phyloP scores from a whole-genome alignment of 2,888 invertebrate species.

The Charanyca ferruginea region DNA sequence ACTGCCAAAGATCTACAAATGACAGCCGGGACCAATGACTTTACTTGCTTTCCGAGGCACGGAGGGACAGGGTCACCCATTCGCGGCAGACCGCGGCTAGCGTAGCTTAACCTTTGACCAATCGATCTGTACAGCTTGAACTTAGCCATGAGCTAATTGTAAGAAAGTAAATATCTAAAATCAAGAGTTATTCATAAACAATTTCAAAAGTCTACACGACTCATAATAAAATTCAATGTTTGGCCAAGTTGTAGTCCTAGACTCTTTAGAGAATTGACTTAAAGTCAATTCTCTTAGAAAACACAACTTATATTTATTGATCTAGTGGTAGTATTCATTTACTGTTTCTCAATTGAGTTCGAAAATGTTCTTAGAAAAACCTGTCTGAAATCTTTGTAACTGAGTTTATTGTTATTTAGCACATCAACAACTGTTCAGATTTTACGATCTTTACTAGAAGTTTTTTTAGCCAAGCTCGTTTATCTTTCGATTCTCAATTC shows the following conservation, averaged over 20 bases:
- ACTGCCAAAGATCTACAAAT: too few relatives aligned
- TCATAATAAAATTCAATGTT: not conserved
- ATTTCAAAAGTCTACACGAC: not conserved
- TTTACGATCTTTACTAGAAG: conserved; percentile 7
- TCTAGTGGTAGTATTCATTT: not conserved
- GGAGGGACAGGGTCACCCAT: too few relatives aligned
- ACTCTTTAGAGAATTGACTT: not conserved
- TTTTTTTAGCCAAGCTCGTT: conserved; percentile 16
- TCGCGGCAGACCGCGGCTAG: too few relatives aligned
- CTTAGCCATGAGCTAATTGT: too few relatives aligned
- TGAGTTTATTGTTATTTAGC: not conserved
- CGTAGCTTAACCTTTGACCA: too few relatives aligned
- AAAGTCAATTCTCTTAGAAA: not conserved
- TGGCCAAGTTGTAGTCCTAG: not conserved
- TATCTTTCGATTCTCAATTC: conserved; percentile 2
- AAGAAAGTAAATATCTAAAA: not conserved
- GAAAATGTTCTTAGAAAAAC: conserved; percentile 6
- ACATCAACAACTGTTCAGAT: conserved; percentile 3
- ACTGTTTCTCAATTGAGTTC: conserved; percentile 15
- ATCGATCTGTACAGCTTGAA: too few relatives aligned
- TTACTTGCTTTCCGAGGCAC: too few relatives aligned
- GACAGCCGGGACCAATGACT: too few relatives aligned
- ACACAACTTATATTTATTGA: conserved; percentile 1
- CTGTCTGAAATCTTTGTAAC: conserved; percentile 9
- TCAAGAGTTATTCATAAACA: not conserved